Evolutionary conservation across 2,113 vertebrate species (phyloP).

Genomic region (Oxyura jamaicensis): DNA sequence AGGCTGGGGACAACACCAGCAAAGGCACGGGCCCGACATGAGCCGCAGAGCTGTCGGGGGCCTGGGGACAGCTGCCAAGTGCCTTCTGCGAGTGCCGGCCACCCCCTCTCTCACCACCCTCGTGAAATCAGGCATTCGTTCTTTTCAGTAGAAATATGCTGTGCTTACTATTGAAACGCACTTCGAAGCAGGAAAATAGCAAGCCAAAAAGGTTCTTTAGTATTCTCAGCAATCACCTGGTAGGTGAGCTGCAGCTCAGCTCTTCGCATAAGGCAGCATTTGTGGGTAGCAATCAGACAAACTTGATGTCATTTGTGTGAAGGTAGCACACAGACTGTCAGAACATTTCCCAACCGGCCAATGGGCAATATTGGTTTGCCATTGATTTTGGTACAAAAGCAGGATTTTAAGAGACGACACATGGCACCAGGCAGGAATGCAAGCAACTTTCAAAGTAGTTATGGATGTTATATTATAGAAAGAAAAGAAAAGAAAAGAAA

Average conservation of each 20-base stretch:
- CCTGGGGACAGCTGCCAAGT: neutral
- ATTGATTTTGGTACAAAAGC: slow-evolving; percentile 12
- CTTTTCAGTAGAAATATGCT: neutral
- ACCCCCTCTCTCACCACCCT: neutral
- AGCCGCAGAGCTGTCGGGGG: rapidly evolving
- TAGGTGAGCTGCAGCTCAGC: neutral
- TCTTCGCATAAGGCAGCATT: neutral
- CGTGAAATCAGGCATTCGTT: neutral
- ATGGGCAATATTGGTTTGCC: neutral
- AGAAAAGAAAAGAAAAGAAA: too few relatives aligned
- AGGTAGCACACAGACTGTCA: neutral
- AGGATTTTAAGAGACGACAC: neutral
- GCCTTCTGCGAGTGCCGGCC: neutral
- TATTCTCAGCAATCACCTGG: neutral
- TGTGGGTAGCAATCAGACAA: neutral
- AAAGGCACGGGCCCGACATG: rapidly evolving
- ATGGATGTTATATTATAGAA: neutral
- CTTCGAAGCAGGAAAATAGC: neutral
- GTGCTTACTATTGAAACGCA: neutral
- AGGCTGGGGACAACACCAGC: neutral
- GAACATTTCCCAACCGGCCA: neutral
- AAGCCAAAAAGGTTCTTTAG: neutral
- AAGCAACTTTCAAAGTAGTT: neutral
- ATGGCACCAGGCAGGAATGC: neutral
- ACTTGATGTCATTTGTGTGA: neutral